phyloP scores from a whole-genome alignment of 2,888 invertebrate genomes.

The Fragum whitleyi region DNA sequence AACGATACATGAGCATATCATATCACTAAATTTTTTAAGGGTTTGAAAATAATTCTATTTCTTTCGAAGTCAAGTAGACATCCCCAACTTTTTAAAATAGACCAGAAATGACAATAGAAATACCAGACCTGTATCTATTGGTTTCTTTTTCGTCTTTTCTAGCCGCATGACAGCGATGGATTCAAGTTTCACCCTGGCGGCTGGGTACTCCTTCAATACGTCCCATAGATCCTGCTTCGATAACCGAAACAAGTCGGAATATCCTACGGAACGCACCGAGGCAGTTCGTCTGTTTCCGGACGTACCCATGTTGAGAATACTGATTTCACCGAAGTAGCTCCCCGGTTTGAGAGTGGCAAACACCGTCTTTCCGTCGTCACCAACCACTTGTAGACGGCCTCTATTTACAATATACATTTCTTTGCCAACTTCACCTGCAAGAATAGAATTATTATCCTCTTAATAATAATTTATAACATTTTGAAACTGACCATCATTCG shows the following conservation, averaged over 20 bases:
- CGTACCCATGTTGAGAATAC: conserved; percentile 95
- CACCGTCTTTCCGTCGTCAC: conserved; percentile 97
- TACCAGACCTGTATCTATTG: conserved; percentile 80
- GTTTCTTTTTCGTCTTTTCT: conserved; percentile 95
- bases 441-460: no score
- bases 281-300: conserved; percentile 99
- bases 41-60: no score
- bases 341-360: conserved; percentile 99
- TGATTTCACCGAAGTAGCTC: conserved; percentile 99
- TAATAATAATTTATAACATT: no score
- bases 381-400: conserved; percentile 87
- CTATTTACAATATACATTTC: conserved; percentile 99
- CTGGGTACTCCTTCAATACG: conserved; percentile 92
- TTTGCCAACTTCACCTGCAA: conserved; percentile 98
- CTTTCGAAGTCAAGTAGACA: no score
- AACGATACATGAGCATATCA: no score
- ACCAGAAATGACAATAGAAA: no score
- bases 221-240: conserved; percentile 99
- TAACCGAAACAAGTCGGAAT: conserved; percentile 99
- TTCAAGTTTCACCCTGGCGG: conserved; percentile 90
- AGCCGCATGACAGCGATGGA: conserved; percentile 98
- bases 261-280: conserved; percentile 98
- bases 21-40: no score
- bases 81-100: no score
- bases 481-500: no score